phyloP scores from a whole-genome alignment of 2,113 vertebrate species.

The Alligator sinensis region DNA sequence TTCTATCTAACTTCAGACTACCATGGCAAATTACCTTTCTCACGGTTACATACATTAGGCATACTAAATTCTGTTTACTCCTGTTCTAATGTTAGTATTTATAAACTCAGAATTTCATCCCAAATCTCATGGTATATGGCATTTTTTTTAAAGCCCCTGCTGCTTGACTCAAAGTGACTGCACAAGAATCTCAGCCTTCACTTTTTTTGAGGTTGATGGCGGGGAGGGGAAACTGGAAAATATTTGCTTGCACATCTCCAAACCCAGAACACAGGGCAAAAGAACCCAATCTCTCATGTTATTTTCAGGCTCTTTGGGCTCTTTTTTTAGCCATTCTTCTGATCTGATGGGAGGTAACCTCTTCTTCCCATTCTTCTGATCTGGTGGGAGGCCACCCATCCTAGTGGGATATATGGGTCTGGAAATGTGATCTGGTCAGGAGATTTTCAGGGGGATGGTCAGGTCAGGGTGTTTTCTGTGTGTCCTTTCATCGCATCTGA shows the following conservation, averaged over 20 bases:
- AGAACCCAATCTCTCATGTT: accelerated
- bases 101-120: background rate
- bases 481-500: no score
- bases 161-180: background rate
- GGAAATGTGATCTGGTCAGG: accelerated
- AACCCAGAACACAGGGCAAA: background rate
- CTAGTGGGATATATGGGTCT: background rate
- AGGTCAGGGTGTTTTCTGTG: no score
- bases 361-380: background rate
- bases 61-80: background rate
- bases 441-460: background rate
- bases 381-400: no score
- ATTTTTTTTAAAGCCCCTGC: background rate
- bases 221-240: accelerated
- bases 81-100: background rate
- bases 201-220: background rate
- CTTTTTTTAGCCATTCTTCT: background rate
- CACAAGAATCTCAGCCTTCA: background rate
- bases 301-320: accelerated
- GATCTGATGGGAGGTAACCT: background rate
- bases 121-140: background rate
- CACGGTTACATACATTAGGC: background rate
- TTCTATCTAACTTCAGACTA: no score
- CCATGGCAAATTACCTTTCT: background rate
- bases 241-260: accelerated